Evolutionary conservation across 2,113 vertebrate genomes (phyloP), one percentile per base, ranked within the genome.

Genomic region (Tricholaema leucomelas): DNA sequence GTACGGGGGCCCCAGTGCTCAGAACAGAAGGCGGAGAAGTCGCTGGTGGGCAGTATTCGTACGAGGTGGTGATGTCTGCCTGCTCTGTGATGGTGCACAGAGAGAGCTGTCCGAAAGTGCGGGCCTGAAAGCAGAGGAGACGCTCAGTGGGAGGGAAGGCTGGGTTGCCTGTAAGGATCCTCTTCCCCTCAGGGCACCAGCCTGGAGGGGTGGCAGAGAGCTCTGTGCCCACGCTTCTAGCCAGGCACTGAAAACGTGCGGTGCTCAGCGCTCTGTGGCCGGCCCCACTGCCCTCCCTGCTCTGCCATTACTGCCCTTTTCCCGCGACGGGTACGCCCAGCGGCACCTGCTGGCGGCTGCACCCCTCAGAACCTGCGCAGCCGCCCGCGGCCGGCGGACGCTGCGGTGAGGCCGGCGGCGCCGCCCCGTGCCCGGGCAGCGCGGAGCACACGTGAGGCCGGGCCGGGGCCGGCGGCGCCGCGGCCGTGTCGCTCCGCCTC

Each of bases 361-460:
- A 1, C 19, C 28, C 58, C 13, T 25, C 20, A 11, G 15, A 7
- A 19, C 7, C 28, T 38, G 4, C 1, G 16, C 48, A 15, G 2
- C 23, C 1, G 10, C 4, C 61, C 66, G 63, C n/a, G n/a, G 8
- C 18, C 12, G 40, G 19, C 12, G 6, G 20, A n/a, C 31, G 7
- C 58, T 21, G 58, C 20, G n/a, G 20, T n/a, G 33, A 12, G 33
- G n/a, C 4, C n/a, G 20, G 58, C n/a, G 58, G 50, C 6, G 54
- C 58, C n/a, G 58, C 35, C 67, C 81, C 27, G 33, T 85, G 80
- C 81, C 69, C 9, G 6, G 70, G 97, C 95, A 84, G 54, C 31
- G 85, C 86, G 63, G 91, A 14, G 58, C 66, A 79, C 97, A 97
- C 63, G 97, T 98, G 97, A 95, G 85, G 60, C 6, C 1, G 24